phyloP scores from a whole-genome alignment of 2,888 invertebrate genomes.

The Cheilosia impressa region DNA sequence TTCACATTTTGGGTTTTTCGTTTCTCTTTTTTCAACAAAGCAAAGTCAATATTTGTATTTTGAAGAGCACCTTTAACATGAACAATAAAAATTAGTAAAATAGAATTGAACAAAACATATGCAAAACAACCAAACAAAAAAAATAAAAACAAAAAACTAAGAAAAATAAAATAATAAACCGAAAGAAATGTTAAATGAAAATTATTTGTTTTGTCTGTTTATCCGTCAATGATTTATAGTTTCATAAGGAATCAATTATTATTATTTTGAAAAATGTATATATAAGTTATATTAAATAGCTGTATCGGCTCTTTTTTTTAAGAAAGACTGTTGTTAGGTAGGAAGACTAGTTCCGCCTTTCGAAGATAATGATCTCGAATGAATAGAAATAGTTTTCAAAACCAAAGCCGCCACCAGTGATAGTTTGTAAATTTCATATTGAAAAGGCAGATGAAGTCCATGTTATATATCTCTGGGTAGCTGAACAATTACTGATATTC shows the following conservation, averaged over 20 bases:
- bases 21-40: constrained; percentile 55
- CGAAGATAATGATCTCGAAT: neutral
- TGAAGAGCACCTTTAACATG: constrained; percentile 79
- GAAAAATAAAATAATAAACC: constrained; percentile 64
- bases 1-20: constrained; percentile 32
- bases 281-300: neutral
- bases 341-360: neutral
- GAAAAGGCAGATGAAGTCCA: constrained; percentile 27
- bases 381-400: neutral
- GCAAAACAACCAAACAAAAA: constrained; percentile 66
- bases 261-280: neutral
- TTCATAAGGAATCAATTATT: neutral
- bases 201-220: constrained; percentile 22
- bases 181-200: constrained; percentile 60
- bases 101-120: constrained; percentile 74
- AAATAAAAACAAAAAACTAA: constrained; percentile 52
- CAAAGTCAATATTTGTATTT: constrained; percentile 72
- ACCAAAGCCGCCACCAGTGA: constrained; percentile 13
- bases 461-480: constrained; percentile 30
- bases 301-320: constrained; percentile 23
- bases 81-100: constrained; percentile 77
- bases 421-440: constrained; percentile 40
- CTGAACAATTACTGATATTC: constrained; percentile 40
- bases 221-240: constrained; percentile 16
- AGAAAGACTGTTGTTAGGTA: neutral